phyloP scores from a whole-genome alignment of 2,888 invertebrate genomes.

The Tetragnatha montana region DNA sequence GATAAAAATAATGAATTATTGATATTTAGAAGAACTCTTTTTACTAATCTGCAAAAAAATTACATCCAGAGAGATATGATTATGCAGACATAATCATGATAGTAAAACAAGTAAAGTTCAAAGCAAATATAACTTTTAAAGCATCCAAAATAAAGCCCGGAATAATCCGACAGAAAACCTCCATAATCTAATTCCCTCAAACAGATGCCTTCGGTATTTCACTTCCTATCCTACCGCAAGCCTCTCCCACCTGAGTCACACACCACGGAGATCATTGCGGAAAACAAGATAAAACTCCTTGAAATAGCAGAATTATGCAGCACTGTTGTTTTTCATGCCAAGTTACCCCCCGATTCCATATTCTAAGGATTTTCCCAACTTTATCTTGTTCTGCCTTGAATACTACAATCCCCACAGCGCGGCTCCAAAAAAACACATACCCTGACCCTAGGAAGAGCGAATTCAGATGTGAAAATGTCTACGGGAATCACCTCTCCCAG shows the following conservation, averaged over 20 bases:
- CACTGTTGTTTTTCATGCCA: background rate
- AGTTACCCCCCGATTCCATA: background rate
- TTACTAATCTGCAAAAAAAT: too few relatives aligned
- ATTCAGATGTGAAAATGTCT: slow-evolving; percentile 7
- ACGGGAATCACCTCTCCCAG: background rate
- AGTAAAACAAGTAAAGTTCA: too few relatives aligned
- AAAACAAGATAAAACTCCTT: background rate
- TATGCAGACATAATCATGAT: too few relatives aligned
- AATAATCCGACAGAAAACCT: background rate
- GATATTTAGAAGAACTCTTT: too few relatives aligned
- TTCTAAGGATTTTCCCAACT: background rate
- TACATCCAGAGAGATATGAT: too few relatives aligned
- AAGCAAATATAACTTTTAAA: too few relatives aligned
- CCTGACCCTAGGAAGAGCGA: slow-evolving; percentile 6
- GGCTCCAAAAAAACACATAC: background rate
- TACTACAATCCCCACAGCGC: background rate
- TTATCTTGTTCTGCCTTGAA: background rate
- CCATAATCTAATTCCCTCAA: background rate
- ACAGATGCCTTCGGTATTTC: background rate
- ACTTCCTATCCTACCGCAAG: background rate
- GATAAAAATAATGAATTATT: too few relatives aligned
- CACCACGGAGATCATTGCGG: background rate
- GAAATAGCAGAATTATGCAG: slow-evolving; percentile 1
- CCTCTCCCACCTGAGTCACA: background rate
- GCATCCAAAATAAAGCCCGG: too few relatives aligned